phyloP scores from a whole-genome alignment of 2,888 invertebrate genomes.

The Apomyelois bistriatella region DNA sequence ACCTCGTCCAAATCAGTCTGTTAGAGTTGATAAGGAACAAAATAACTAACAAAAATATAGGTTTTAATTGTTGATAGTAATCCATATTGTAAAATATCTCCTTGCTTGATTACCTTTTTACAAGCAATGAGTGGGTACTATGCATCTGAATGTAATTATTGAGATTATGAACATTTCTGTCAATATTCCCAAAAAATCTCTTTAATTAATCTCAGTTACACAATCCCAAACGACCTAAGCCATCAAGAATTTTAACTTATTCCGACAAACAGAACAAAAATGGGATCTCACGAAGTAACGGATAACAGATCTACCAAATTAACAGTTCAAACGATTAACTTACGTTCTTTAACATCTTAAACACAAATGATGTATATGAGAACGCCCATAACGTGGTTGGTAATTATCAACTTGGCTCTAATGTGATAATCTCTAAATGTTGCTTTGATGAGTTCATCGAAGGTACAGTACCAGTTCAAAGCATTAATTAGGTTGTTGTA shows the following conservation, averaged over 20 bases:
- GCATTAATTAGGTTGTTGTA: conserved; percentile 49
- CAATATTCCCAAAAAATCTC: neutral
- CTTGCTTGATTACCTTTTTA: too few species aligned
- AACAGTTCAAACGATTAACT: conserved; percentile 59
- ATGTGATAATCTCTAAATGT: conserved; percentile 67
- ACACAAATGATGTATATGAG: conserved; percentile 71
- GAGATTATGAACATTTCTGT: neutral
- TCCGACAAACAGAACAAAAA: conserved; percentile 29
- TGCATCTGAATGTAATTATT: too few species aligned
- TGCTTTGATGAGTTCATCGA: conserved; percentile 70
- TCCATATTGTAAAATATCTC: too few species aligned
- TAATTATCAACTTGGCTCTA: conserved; percentile 68
- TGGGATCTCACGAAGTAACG: conserved; percentile 58
- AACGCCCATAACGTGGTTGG: conserved; percentile 66
- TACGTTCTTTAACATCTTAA: conserved; percentile 66
- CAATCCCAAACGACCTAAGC: neutral
- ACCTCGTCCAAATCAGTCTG: too few species aligned
- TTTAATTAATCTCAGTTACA: neutral
- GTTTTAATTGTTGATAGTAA: too few species aligned
- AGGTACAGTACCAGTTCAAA: conserved; percentile 39
- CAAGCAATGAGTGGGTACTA: too few species aligned
- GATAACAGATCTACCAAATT: conserved; percentile 61
- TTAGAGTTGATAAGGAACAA: too few species aligned
- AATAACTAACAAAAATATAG: too few species aligned
- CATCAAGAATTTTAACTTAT: conserved; percentile 7